Evolutionary conservation across 92 coral and sea anemone genomes (phyloP), one percentile per base, ranked within the genome.

Genomic region (Epizoanthus stellaris): DNA sequence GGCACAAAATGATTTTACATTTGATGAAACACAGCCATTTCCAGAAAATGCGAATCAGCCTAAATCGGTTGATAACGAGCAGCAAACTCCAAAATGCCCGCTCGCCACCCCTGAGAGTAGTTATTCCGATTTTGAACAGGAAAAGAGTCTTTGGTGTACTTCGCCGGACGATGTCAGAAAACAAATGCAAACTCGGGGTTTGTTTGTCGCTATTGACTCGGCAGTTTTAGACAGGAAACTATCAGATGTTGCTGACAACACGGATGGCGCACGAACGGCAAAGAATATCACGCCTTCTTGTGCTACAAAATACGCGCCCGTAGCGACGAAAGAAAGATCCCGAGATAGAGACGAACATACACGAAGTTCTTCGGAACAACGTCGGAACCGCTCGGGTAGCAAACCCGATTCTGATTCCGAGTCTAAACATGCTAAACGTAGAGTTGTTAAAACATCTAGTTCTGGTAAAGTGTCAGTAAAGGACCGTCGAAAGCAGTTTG

Each of bases 401-500:
- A 79, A 16, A 21, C 47, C 67, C 61, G 83, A 17, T 79, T 42
- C 69, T 0, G 81, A 58, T 76, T 76, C 57, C 9, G 81, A 58
- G 23, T 19, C 69, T 8, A 61, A 43, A 21, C 21, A 40, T 9
- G 72, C 20, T 20, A 79, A 79, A 79, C 83, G 72, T 63, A 20
- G 5, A 17, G 38, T 79, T 45, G 54, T 79, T 21, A 79, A 63
- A 64, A 79, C 83, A 3, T 63, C 60, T 61, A 79, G 83, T 60
- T 61, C 83, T 11, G 83, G 83, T 45, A 79, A 79, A 43, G 86
- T 94, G 15, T 94, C 98, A n/a, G 98, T 94, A 3, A 94, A 83
- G 83, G 98, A 94, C 70, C 93, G 98, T 20, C 92, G 88, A 13
- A 90, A 81, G 79, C 98, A 90, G 34, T 94, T 92, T 87, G 95